A percentile compares a stretch with the other conserved stretches of the same genome.
Conservation (phyloP, 2,888 invertebrate genomes). For the Ormyrus pomaceus region DNA sequence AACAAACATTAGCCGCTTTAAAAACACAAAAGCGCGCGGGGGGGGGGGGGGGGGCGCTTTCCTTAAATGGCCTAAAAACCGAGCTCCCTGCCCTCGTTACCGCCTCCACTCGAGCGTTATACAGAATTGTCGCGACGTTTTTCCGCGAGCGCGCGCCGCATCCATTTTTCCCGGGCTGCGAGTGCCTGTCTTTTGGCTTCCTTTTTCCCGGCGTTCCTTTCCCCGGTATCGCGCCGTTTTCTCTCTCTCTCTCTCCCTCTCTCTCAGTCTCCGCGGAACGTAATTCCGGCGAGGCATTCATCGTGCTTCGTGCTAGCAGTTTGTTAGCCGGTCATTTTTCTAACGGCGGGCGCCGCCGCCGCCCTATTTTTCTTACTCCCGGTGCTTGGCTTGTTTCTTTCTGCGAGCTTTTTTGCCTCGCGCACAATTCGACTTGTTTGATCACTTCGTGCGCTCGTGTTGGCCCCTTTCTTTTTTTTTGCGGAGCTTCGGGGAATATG, state of each 20-base stretch:
- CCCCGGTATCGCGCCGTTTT: not conserved
- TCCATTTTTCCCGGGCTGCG: conserved; percentile 17
- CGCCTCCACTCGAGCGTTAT: not conserved
- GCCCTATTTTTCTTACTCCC: not conserved
- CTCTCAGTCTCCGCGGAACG: conserved; percentile 23
- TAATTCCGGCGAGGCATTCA: conserved; percentile 61
- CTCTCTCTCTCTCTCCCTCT: no score
- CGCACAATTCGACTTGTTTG: conserved; percentile 4
- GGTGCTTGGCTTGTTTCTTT: not conserved
- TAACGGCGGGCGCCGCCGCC: conserved; percentile 45
- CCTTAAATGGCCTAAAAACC: conserved; percentile 30
- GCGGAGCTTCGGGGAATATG: no score
- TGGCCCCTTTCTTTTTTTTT: no score
- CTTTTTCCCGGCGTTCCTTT: conserved; percentile 13
- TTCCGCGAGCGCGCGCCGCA: not conserved
- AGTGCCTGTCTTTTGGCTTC: not conserved
- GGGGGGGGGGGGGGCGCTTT: not conserved
- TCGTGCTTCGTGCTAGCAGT: conserved; percentile 62
- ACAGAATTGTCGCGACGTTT: conserved; percentile 13
- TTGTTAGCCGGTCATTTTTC: conserved; percentile 64
- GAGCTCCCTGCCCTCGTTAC: conserved; percentile 3
- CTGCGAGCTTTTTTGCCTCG: conserved; percentile 1
- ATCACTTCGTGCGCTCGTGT: not conserved
- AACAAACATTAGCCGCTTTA: conserved; percentile 41
- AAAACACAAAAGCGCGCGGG: conserved; percentile 4